These are phyloP conservation scores for Meda fulgida DNA, from an alignment of 2,797 vertebrate genomes.

Conservation along the genomic window DNA sequence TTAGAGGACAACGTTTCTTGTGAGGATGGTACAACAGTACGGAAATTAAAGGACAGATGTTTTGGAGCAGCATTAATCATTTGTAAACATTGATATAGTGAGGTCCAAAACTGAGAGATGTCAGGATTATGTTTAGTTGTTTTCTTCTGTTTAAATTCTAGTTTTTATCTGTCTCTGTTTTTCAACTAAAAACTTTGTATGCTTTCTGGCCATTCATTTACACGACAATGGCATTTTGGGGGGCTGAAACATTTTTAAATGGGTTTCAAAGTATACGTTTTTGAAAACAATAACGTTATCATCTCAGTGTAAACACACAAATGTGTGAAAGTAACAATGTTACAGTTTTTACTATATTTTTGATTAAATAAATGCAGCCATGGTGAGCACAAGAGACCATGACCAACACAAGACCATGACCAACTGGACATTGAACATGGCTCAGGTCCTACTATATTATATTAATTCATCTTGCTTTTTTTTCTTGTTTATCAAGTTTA, in stretches of 20 bases:
- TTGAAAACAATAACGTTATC: too few species aligned
- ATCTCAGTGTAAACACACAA: too few species aligned
- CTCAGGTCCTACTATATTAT: background rate
- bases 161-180: too few species aligned
- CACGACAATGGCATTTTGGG: too few species aligned
- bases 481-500: too few species aligned
- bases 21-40: background rate
- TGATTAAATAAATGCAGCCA: background rate
- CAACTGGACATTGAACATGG: background rate
- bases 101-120: background rate
- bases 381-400: background rate
- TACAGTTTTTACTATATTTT: background rate
- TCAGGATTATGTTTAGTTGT: background rate
- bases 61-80: slow-evolving; percentile 7
- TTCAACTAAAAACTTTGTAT: too few species aligned
- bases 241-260: too few species aligned
- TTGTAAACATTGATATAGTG: background rate
- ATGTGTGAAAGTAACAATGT: too few species aligned
- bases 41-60: slow-evolving; percentile 1
- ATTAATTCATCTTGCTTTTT: background rate
- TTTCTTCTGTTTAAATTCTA: background rate
- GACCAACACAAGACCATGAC: too few species aligned
- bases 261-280: too few species aligned
- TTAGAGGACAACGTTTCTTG: background rate
- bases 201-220: too few species aligned